Percentiles rank a stretch among this genome's conserved stretches.
These are phyloP conservation scores for Felis chaus DNA, from an alignment of 2,113 vertebrate species.

Conservation along the genomic window DNA sequence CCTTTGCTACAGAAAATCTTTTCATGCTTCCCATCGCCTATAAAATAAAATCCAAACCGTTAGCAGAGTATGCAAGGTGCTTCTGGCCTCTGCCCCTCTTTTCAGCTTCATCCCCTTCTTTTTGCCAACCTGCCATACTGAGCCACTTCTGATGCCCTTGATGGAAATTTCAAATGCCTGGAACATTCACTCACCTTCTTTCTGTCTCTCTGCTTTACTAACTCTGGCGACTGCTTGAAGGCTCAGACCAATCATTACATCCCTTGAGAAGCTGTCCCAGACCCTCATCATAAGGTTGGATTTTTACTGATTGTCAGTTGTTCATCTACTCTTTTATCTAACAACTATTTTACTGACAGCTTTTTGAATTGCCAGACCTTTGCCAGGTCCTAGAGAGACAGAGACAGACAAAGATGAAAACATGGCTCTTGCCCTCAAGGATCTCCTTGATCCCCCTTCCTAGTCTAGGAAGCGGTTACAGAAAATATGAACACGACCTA, in stretches of 20 bases:
- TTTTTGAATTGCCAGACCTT: not conserved
- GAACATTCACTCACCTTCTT: not conserved
- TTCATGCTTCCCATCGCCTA: not conserved
- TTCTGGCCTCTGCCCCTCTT: not conserved
- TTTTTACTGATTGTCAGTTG: not conserved
- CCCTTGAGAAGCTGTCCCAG: not conserved
- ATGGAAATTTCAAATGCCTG: not conserved
- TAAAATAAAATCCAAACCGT: not conserved
- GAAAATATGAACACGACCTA: not conserved
- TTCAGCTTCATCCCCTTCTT: not conserved
- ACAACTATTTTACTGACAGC: not conserved
- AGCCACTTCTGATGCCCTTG: not conserved
- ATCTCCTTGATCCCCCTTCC: not conserved
- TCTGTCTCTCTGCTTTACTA: not conserved
- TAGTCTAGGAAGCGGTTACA: not conserved
- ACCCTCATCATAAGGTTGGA: not conserved
- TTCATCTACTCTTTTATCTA: not conserved
- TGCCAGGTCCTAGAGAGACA: not conserved
- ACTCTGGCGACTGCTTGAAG: not conserved
- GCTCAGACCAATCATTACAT: not conserved
- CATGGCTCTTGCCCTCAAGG: not conserved
- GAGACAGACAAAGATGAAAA: conserved; percentile 2
- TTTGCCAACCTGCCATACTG: not conserved
- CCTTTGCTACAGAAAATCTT: not conserved
- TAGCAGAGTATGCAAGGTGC: not conserved